Conservation (phyloP, 2,888 invertebrate species). For the Phlogophora meticulosa region DNA sequence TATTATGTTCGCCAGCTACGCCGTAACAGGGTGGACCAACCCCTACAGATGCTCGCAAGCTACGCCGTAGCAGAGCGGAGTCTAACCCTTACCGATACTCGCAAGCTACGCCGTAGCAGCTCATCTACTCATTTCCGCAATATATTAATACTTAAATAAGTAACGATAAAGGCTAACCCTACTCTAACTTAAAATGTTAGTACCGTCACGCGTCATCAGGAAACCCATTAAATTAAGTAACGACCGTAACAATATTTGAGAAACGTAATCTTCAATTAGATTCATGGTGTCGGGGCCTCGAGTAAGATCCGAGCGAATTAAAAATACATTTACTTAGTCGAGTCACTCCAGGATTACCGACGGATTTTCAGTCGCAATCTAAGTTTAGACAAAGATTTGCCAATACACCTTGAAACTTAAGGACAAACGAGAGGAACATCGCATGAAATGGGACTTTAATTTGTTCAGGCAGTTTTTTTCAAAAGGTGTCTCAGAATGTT, state of each 20-base stretch:
- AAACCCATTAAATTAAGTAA: conserved; percentile 52
- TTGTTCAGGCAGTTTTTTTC: conserved; percentile 2
- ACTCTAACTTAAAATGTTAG: conserved; percentile 6
- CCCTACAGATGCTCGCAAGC: background rate
- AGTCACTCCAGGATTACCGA: conserved; percentile 57
- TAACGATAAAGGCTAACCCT: background rate
- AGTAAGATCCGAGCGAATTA: conserved; percentile 62
- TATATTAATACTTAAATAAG: background rate
- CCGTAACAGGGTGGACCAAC: background rate
- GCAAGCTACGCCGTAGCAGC: background rate
- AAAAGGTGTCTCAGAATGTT: background rate
- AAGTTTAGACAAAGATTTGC: conserved; percentile 23
- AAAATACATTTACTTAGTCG: conserved; percentile 67
- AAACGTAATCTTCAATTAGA: conserved; percentile 62
- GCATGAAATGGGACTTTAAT: conserved; percentile 10
- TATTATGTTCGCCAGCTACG: background rate
- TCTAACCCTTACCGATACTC: background rate
- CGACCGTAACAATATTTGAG: conserved; percentile 52
- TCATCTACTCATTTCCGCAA: too few species aligned
- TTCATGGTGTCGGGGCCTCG: conserved; percentile 55
- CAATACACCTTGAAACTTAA: conserved; percentile 16
- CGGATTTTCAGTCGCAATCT: conserved; percentile 37
- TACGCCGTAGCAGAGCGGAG: background rate
- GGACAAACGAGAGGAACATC: conserved; percentile 28
- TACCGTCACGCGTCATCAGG: conserved; percentile 20